A percentile compares a stretch with the other conserved stretches of the same genome.
Evolutionary conservation across 1,140 invertebrate species (phyloP).

Genomic region (Andricus grossulariae): DNA sequence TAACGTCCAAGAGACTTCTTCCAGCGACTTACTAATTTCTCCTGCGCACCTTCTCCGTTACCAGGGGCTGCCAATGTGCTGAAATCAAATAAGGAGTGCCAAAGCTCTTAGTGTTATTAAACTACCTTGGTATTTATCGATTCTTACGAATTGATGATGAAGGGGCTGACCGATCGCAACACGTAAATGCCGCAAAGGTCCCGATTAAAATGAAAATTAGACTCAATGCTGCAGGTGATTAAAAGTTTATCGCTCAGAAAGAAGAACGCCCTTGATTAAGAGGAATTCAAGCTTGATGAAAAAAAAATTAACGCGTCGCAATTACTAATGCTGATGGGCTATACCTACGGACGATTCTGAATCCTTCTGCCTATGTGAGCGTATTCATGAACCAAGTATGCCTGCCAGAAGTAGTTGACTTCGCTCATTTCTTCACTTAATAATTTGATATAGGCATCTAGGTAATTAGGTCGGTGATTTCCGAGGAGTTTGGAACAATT

Average conservation of each 20-base stretch:
- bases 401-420: constrained; percentile 10
- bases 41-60: constrained; percentile 42
- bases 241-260: background rate
- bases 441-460: background rate
- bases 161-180: constrained; percentile 8
- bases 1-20: constrained; percentile 56
- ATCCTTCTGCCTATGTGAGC: constrained; percentile 27
- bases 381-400: constrained; percentile 14
- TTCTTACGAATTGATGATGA: constrained; percentile 19
- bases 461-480: background rate
- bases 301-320: background rate
- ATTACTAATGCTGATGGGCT: background rate
- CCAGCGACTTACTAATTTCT: constrained; percentile 58
- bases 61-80: constrained; percentile 53
- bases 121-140: constrained; percentile 40
- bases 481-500: background rate
- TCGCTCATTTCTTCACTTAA: constrained; percentile 8
- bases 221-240: background rate
- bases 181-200: constrained; percentile 28
- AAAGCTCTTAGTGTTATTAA: constrained; percentile 57
- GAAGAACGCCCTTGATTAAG: background rate
- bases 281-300: background rate
- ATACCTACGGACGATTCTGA: constrained; percentile 12
- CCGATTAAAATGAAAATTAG: constrained; percentile 37
- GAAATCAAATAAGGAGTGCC: constrained; percentile 47